phyloP scores from a whole-genome alignment of 2,113 vertebrate species.

The Ammodytes dubius region DNA sequence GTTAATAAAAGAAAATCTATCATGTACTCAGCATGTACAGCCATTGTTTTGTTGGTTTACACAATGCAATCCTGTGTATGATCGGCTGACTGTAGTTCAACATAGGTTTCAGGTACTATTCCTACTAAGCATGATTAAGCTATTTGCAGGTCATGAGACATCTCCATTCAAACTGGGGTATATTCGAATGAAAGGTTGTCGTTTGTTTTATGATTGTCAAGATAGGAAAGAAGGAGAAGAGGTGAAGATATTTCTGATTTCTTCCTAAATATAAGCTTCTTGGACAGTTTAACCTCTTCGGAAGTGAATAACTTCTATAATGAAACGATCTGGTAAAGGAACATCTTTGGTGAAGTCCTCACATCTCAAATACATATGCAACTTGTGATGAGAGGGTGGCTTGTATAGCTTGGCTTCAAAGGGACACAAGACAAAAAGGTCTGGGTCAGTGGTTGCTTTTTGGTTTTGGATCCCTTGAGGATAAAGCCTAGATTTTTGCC shows the following conservation, averaged over 20 bases:
- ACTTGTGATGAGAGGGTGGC: neutral
- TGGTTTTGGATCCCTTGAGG: neutral
- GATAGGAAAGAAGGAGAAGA: neutral
- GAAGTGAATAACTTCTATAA: neutral
- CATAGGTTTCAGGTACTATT: too few relatives aligned
- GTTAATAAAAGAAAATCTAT: conserved; percentile 19
- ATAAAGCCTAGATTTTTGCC: neutral
- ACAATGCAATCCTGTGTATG: neutral
- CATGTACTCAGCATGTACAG: neutral
- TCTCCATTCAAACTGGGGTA: neutral
- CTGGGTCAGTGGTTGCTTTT: neutral
- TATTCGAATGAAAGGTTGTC: neutral
- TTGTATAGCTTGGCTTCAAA: neutral
- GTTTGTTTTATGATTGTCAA: neutral
- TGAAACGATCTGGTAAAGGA: neutral
- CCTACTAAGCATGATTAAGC: neutral
- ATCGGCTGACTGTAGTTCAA: neutral
- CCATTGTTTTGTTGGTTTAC: conserved; percentile 29
- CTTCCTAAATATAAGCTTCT: too few relatives aligned
- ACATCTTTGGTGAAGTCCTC: neutral
- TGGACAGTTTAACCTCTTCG: neutral
- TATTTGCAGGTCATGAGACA: neutral
- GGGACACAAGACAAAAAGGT: neutral
- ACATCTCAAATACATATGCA: neutral
- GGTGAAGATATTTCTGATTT: neutral